These are phyloP conservation scores for Pyrrhia umbra DNA, from an alignment of 2,888 invertebrate genomes.

Conservation along the genomic window DNA sequence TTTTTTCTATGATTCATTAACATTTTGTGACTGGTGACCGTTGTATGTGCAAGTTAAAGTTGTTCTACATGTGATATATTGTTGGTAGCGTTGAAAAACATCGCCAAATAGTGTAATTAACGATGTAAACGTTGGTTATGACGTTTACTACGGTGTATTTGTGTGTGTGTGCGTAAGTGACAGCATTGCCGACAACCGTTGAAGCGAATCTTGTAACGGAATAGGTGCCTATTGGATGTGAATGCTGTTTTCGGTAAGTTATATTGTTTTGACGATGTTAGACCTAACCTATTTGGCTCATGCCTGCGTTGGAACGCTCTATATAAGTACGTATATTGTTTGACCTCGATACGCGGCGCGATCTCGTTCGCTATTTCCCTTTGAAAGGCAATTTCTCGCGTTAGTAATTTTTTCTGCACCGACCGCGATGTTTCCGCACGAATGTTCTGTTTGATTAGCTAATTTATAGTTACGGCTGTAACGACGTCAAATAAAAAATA, in stretches of 20 bases:
- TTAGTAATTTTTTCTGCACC: slow-evolving; percentile 73
- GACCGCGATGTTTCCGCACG: slow-evolving; percentile 69
- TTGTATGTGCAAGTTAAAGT: slow-evolving; percentile 77
- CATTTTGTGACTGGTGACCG: slow-evolving; percentile 74
- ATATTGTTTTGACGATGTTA: slow-evolving; percentile 76
- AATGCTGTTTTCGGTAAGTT: slow-evolving; percentile 84
- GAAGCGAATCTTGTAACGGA: slow-evolving; percentile 89
- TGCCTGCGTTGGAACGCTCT: slow-evolving; percentile 67
- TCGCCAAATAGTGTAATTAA: slow-evolving; percentile 83
- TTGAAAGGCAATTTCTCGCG: slow-evolving; percentile 78
- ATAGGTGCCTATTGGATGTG: slow-evolving; percentile 75
- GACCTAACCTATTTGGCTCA: slow-evolving; percentile 78
- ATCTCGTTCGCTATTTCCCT: slow-evolving; percentile 73
- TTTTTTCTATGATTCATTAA: slow-evolving; percentile 85
- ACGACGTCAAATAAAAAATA: slow-evolving; percentile 57
- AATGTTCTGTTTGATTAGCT: slow-evolving; percentile 72
- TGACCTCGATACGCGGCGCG: slow-evolving; percentile 81
- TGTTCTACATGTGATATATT: slow-evolving; percentile 77
- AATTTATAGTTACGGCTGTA: slow-evolving; percentile 64
- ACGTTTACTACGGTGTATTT: slow-evolving; percentile 86
- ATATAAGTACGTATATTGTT: slow-evolving; percentile 67
- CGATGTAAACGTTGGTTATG: slow-evolving; percentile 87
- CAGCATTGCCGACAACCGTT: slow-evolving; percentile 87
- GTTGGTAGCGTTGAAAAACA: slow-evolving; percentile 79
- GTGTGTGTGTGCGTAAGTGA: slow-evolving; percentile 85